These are phyloP conservation scores for Bubo bubo DNA, from an alignment of 2,113 vertebrate species.

Conservation along the genomic window DNA sequence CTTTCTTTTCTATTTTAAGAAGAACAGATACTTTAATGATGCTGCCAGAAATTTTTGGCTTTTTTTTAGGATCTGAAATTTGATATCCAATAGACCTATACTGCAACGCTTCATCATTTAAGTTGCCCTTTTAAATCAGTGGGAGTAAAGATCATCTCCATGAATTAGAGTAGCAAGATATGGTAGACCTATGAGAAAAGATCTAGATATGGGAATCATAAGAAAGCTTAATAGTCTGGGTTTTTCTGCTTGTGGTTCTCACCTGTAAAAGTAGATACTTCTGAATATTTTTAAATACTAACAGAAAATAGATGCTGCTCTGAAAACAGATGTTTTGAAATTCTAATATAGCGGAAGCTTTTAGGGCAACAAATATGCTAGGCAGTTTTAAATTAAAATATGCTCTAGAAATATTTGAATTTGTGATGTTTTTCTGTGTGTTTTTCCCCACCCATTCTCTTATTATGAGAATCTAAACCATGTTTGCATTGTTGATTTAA, in stretches of 20 bases:
- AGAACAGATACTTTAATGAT: not conserved
- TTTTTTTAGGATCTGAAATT: not conserved
- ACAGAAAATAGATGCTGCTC: not conserved
- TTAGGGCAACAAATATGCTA: not conserved
- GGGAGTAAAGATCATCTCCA: not conserved
- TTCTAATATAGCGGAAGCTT: not conserved
- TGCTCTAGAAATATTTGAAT: not conserved
- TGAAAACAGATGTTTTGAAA: not conserved
- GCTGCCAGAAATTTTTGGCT: not conserved
- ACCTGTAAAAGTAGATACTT: not conserved
- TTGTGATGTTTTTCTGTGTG: not conserved
- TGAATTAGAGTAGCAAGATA: not conserved
- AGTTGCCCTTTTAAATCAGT: not conserved
- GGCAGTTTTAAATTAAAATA: not conserved
- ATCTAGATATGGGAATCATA: not conserved
- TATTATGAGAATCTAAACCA: conserved; percentile 2
- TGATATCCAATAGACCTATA: not conserved
- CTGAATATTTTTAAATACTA: not conserved
- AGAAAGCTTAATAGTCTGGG: not conserved
- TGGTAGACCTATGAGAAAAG: not conserved
- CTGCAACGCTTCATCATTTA: not conserved
- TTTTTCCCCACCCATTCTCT: not conserved
- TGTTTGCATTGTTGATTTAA: conserved; percentile 63
- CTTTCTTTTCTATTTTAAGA: not conserved
- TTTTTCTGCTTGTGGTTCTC: not conserved